These are phyloP conservation scores for Hepsetus odoe DNA, from an alignment of 2,113 vertebrate genomes.

Conservation along the genomic window DNA sequence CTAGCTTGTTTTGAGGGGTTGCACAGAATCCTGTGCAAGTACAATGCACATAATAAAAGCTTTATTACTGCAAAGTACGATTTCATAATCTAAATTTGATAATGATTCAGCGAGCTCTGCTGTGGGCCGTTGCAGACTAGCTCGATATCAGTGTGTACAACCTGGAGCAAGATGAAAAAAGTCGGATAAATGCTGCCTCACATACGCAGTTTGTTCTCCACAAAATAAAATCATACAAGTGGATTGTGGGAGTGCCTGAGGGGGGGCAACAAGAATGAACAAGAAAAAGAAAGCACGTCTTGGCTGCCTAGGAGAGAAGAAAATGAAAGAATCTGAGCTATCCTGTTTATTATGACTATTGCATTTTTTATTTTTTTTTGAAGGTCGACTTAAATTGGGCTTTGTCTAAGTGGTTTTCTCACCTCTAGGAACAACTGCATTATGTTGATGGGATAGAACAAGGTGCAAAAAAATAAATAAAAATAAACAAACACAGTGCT, in stretches of 20 bases:
- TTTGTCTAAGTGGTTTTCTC: not conserved
- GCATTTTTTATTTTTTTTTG: not conserved
- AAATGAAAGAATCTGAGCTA: not conserved
- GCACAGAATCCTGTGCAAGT: not conserved
- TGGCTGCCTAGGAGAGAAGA: not conserved
- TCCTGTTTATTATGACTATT: slow-evolving; percentile 12
- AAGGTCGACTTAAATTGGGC: not conserved
- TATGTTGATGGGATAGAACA: slow-evolving; percentile 5
- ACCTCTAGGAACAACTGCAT: slow-evolving; percentile 3
- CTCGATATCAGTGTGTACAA: slow-evolving; percentile 11
- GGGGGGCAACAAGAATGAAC: slow-evolving; percentile 4
- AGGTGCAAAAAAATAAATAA: not conserved
- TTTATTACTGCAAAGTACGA: not conserved
- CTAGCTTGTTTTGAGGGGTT: not conserved
- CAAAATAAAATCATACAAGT: slow-evolving; percentile 21
- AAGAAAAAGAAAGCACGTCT: not conserved
- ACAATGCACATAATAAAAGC: not conserved
- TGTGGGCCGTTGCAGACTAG: slow-evolving; percentile 1
- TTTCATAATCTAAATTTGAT: not conserved
- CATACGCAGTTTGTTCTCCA: slow-evolving; percentile 18
- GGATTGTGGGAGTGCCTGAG: slow-evolving; percentile 13
- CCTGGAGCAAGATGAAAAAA: not conserved
- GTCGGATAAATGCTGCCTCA: slow-evolving; percentile 1
- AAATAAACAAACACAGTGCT: slow-evolving; percentile 4
- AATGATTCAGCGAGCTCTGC: not conserved